These are phyloP conservation scores for Canis aureus DNA, from an alignment of 2,113 vertebrate genomes.

Conservation along the genomic window DNA sequence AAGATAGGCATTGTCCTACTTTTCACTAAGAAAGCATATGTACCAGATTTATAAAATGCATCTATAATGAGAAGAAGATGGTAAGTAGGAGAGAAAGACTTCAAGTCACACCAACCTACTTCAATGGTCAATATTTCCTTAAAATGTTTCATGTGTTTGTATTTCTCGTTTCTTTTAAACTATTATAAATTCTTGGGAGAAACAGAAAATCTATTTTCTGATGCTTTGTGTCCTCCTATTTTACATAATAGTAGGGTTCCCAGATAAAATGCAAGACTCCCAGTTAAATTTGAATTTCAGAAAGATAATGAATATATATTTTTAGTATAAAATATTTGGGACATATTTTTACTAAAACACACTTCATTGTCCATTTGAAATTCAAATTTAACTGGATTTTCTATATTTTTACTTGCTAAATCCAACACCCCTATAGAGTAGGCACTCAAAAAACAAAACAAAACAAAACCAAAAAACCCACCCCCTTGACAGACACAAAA, in stretches of 20 bases:
- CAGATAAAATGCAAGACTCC: neutral
- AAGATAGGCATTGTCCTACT: slow-evolving; percentile 73
- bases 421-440: neutral
- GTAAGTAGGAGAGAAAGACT: neutral
- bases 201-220: neutral
- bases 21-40: slow-evolving; percentile 72
- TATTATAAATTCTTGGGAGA: slow-evolving; percentile 24
- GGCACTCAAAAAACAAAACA: neutral
- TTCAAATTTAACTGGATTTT: neutral
- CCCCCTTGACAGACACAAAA: neutral
- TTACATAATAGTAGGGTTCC: neutral
- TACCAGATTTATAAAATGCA: slow-evolving; percentile 76
- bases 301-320: neutral
- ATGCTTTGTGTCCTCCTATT: neutral
- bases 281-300: neutral
- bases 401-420: neutral
- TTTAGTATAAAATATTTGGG: neutral
- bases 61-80: slow-evolving; percentile 76
- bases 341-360: neutral
- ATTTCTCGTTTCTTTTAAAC: slow-evolving; percentile 40
- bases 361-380: neutral
- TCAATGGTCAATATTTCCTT: slow-evolving; percentile 46
- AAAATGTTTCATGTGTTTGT: slow-evolving; percentile 61
- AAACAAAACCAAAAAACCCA: neutral
- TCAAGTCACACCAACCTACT: slow-evolving; percentile 17